Evolutionary conservation across 2,888 invertebrate genomes (phyloP).

Genomic region (Cataglyphis altisquamis): DNA sequence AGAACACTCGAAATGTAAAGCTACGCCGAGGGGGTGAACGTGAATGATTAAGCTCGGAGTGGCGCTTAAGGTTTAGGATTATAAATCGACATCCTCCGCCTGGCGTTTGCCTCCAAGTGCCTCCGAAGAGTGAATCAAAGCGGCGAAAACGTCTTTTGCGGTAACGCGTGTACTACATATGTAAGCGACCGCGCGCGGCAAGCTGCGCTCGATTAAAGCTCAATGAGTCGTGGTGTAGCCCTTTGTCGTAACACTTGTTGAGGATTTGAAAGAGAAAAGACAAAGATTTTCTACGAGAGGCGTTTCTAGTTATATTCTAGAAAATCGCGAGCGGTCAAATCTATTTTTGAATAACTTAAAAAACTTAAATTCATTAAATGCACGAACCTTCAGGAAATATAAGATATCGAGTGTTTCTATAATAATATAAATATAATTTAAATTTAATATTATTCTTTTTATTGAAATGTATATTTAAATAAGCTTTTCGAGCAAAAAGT

Average conservation of each 20-base stretch:
- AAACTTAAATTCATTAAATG: not conserved
- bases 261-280: not conserved
- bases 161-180: conserved; percentile 46
- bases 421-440: not conserved
- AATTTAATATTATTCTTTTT: not conserved
- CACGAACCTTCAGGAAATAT: not conserved
- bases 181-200: conserved; percentile 9
- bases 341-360: not conserved
- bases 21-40: conserved; percentile 19
- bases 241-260: conserved; percentile 63
- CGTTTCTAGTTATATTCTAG: not conserved
- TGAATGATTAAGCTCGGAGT: conserved; percentile 67
- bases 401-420: not conserved
- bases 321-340: not conserved
- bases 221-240: conserved; percentile 57
- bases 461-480: not conserved
- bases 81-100: conserved; percentile 59
- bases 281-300: conserved; percentile 12
- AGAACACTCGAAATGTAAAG: conserved; percentile 45
- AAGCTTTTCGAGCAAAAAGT: not conserved
- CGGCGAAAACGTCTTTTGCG: conserved; percentile 54
- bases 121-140: conserved; percentile 55
- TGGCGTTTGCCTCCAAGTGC: conserved; percentile 40
- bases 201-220: conserved; percentile 65
- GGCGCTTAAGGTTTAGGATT: conserved; percentile 54